These are phyloP conservation scores for Oryctolagus cuniculus DNA, from an alignment of 2,113 vertebrate genomes.

Conservation along the genomic window DNA sequence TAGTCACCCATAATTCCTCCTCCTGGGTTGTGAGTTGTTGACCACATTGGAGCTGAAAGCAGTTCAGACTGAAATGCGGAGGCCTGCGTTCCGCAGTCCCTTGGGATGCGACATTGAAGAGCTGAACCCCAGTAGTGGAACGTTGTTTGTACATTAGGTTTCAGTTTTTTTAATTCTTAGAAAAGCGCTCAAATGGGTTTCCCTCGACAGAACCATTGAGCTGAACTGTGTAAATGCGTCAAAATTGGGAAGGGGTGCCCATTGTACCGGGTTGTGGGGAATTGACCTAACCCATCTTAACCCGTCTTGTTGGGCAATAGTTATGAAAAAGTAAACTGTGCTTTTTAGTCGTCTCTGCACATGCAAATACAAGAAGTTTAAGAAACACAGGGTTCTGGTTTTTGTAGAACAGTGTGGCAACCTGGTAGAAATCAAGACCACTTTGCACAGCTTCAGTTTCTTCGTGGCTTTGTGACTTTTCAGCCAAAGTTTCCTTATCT, in stretches of 20 bases:
- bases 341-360: not conserved
- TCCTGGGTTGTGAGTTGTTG: not conserved
- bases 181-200: not conserved
- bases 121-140: not conserved
- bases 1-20: not conserved
- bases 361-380: not conserved
- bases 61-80: not conserved
- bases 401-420: not conserved
- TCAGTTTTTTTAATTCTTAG: not conserved
- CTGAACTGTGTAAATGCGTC: not conserved
- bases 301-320: not conserved
- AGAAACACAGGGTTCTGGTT: not conserved
- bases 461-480: not conserved
- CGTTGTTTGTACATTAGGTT: not conserved
- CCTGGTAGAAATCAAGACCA: not conserved
- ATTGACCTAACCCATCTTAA: not conserved
- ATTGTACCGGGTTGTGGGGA: not conserved
- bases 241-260: not conserved
- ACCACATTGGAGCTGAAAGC: not conserved
- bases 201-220: rapidly evolving
- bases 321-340: not conserved
- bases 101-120: not conserved
- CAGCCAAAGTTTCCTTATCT: not conserved
- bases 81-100: not conserved
- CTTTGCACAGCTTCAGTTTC: not conserved